Evolutionary conservation across 1,140 invertebrate genomes (phyloP).

Genomic region (Zaprionus inermis): DNA sequence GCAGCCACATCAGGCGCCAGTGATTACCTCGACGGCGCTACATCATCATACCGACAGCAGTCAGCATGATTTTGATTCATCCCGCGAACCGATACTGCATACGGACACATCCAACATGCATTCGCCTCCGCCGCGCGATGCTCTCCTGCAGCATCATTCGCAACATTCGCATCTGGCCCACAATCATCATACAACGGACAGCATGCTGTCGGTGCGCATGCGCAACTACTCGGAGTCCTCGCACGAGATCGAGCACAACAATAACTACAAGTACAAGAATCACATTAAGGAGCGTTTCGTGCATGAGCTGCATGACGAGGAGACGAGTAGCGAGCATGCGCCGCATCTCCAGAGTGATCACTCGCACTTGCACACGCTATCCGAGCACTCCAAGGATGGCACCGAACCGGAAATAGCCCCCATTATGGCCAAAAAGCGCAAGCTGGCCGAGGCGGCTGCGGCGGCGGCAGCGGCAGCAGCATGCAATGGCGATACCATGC

Average conservation of each 20-base stretch:
- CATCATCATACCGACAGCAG: conserved; percentile 80
- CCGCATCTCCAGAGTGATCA: conserved; percentile 76
- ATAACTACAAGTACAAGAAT: conserved; percentile 96
- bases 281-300: conserved; percentile 95
- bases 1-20: conserved; percentile 76
- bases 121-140: conserved; percentile 75
- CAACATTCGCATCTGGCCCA: conserved; percentile 64
- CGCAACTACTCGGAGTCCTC: conserved; percentile 84
- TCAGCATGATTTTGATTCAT: conserved; percentile 82
- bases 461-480: conserved; percentile 49
- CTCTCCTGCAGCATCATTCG: conserved; percentile 60
- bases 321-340: conserved; percentile 76
- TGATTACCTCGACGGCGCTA: conserved; percentile 79
- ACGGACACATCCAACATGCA: conserved; percentile 83
- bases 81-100: conserved; percentile 73
- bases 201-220: conserved; percentile 67
- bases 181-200: conserved; percentile 69
- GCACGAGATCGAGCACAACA: conserved; percentile 85
- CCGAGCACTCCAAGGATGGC: conserved; percentile 81
- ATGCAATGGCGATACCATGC: conserved; percentile 48
- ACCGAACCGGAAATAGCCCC: conserved; percentile 79
- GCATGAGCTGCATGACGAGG: conserved; percentile 78
- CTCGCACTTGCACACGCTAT: conserved; percentile 73
- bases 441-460: conserved; percentile 71
- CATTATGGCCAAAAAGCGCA: conserved; percentile 80